Evolutionary conservation across 2,888 invertebrate genomes (phyloP), one percentile per base, ranked within the genome.

Genomic region (Cerceris rybyensis): DNA sequence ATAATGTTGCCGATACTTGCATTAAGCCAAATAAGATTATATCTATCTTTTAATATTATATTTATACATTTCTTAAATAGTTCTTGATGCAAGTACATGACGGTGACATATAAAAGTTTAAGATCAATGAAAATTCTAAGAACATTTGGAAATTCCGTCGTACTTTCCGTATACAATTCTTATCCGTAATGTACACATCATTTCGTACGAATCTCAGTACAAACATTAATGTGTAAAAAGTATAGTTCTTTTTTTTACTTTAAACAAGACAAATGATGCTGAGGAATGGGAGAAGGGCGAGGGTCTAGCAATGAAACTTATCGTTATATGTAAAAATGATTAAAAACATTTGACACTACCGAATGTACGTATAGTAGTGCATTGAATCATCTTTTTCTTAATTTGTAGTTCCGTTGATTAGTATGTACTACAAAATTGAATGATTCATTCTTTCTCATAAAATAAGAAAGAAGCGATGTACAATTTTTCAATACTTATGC

Each of bases 401-500:
- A 69, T 61, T 42, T 64, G 54, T 63, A 61, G 64, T 50, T 41
- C 16, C 50, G 70, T 54, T 50, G 63, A 66, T 41, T 46, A 49
- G 52, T 63, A 70, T 52, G 16, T 63, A 60, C 54, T 70, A 70
- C 70, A 57, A 28, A 46, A 61, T 57, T 55, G 58, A 70, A 43
- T 7, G 41, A 70, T 55, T 50, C 39, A 50, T 74, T 41, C 28
- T 74, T 70, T 60, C 9, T 58, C 43, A 60, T 54, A 64, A 67
- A 66, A 57, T 68, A 70, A 59, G 17, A 70, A 70, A 74, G 1
- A 28, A 28, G 28, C 16, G 46, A 63, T 58, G 7, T 79, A 71
- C 41, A 14, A 54, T 70, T 13, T 13, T 28, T 92, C 89, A 94
- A 85, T 94, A 93, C 89, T 93, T 94, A 88, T 94, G 94, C 87